Percentiles rank a stretch among this genome's conserved stretches.
These are phyloP conservation scores for Dendroctonus ponderosae DNA, from an alignment of 1,140 invertebrate genomes.

Conservation along the genomic window DNA sequence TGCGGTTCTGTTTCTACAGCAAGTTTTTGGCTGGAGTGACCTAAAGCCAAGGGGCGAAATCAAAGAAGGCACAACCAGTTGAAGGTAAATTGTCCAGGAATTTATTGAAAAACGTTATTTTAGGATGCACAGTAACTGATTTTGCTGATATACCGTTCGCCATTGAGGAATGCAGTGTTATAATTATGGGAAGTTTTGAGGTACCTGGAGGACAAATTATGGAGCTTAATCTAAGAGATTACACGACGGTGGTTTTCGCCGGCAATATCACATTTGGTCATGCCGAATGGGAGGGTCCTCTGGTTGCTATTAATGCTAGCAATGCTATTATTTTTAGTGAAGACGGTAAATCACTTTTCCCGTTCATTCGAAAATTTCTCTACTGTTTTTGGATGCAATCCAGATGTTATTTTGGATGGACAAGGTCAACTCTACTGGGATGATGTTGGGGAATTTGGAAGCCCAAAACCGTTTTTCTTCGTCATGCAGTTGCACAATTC, in stretches of 20 bases:
- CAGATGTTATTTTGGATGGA: conserved; percentile 13
- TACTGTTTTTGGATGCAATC: conserved; percentile 2
- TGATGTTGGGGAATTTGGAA: conserved; percentile 14
- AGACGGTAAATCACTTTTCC: not conserved
- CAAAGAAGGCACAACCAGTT: no score
- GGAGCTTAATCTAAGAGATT: not conserved
- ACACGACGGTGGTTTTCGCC: conserved; percentile 1
- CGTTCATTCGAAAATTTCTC: not conserved
- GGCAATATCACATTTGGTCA: conserved; percentile 17
- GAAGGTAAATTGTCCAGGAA: no score
- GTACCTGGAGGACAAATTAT: conserved; percentile 21
- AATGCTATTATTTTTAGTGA: conserved; percentile 10
- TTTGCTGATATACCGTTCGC: conserved; percentile 1
- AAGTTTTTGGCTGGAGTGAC: no score
- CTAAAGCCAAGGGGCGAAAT: no score
- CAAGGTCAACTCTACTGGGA: conserved; percentile 28
- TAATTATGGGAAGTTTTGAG: conserved; percentile 1
- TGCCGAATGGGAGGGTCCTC: conserved; percentile 13
- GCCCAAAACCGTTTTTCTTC: conserved; percentile 18
- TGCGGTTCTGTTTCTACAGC: no score
- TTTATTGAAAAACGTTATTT: not conserved
- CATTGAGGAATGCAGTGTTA: not conserved
- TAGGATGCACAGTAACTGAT: conserved; percentile 9
- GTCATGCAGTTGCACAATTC: conserved; percentile 8
- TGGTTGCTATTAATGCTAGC: conserved; percentile 3